phyloP scores from a whole-genome alignment of 2,113 vertebrate species.

The Strigops habroptila region DNA sequence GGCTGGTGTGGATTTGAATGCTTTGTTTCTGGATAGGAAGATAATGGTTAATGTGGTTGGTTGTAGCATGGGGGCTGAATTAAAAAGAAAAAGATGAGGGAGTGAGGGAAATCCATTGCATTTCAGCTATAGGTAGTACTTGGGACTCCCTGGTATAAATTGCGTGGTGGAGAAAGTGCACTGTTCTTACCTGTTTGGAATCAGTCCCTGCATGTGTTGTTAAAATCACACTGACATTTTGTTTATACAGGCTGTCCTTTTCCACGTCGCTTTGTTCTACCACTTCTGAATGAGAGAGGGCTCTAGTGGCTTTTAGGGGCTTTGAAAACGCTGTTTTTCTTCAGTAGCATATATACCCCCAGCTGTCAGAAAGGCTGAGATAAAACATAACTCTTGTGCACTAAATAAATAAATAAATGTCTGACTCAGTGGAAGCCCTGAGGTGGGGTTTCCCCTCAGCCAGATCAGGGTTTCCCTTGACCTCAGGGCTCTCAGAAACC shows the following conservation, averaged over 20 bases:
- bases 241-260: background rate
- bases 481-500: constrained; percentile 33
- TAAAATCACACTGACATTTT: background rate
- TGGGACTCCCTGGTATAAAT: background rate
- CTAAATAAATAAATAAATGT: constrained; percentile 29
- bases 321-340: background rate
- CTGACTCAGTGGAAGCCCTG: constrained; percentile 63
- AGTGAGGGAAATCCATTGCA: background rate
- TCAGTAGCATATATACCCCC: background rate
- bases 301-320: background rate
- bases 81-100: background rate
- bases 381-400: background rate
- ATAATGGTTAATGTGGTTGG: background rate
- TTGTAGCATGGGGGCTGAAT: background rate
- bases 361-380: background rate
- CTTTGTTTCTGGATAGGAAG: background rate
- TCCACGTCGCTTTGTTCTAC: background rate
- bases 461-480: constrained; percentile 51
- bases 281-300: background rate
- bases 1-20: background rate
- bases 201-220: background rate
- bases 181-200: background rate
- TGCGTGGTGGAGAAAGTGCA: background rate
- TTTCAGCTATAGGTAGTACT: background rate
- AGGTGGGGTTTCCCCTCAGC: constrained; percentile 60